A percentile compares a stretch with the other conserved stretches of the same genome.
Conservation (phyloP, 2,888 invertebrate genomes). For the Dasypogon diadema region DNA sequence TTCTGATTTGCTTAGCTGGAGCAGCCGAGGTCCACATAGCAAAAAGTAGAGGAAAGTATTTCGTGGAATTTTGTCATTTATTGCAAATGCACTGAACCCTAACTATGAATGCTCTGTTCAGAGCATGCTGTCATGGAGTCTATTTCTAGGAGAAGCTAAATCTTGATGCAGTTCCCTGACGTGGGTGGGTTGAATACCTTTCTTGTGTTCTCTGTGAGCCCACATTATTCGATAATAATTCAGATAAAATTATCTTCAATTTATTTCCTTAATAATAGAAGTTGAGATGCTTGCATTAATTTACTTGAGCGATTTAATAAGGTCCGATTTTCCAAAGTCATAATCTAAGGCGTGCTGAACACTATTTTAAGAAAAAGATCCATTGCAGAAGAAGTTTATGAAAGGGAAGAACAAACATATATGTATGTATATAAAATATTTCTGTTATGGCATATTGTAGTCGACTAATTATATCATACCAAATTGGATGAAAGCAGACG, state of each 20-base stretch:
- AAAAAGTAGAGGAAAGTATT: neutral
- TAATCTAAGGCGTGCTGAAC: too few relatives aligned
- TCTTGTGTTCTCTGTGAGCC: neutral
- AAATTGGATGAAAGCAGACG: too few relatives aligned
- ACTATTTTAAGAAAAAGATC: too few relatives aligned
- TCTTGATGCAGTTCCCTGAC: neutral
- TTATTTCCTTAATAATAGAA: neutral
- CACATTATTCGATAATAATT: neutral
- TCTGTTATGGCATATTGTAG: too few relatives aligned
- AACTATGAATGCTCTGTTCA: neutral
- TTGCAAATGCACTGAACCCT: conserved; percentile 1
- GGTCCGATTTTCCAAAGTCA: too few relatives aligned
- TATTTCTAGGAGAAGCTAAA: neutral
- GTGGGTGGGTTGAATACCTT: neutral
- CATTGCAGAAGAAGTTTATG: too few relatives aligned
- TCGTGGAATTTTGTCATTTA: conserved; percentile 1
- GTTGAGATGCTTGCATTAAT: too few relatives aligned
- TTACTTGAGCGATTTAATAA: too few relatives aligned
- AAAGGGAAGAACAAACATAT: too few relatives aligned
- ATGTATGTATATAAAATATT: too few relatives aligned
- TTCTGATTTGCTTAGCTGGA: conserved; percentile 23
- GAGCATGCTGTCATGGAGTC: neutral
- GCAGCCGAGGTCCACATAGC: neutral
- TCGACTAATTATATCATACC: too few relatives aligned
- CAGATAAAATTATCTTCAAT: neutral